A percentile compares a stretch with the other conserved stretches of the same genome.
These are phyloP conservation scores for Menidia beryllina DNA, from an alignment of 2,113 vertebrate species.

Conservation along the genomic window DNA sequence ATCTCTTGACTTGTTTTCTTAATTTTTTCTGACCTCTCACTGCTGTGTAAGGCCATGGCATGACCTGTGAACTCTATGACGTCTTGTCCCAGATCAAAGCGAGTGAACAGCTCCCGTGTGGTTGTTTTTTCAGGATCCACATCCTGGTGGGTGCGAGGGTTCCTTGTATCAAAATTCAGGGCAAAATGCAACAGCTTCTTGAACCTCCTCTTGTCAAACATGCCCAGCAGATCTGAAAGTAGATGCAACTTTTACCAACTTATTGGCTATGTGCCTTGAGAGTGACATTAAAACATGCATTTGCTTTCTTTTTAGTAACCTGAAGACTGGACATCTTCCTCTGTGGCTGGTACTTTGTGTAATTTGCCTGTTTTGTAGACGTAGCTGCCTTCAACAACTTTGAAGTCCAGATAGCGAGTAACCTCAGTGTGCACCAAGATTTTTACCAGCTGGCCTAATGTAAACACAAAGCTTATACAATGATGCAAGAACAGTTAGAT, in stretches of 20 bases:
- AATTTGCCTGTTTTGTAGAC: constrained; percentile 93
- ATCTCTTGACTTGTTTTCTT: background rate
- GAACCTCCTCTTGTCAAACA: constrained; percentile 96
- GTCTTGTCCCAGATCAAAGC: constrained; percentile 92
- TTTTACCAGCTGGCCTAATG: constrained; percentile 92
- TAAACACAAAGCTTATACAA: constrained; percentile 9
- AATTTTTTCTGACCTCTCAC: constrained; percentile 87
- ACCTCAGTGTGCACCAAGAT: constrained; percentile 94
- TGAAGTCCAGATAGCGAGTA: constrained; percentile 97
- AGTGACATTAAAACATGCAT: background rate
- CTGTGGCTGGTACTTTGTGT: constrained; percentile 94
- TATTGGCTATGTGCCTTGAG: background rate
- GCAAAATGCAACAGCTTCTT: constrained; percentile 91
- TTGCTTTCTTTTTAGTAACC: constrained; percentile 76
- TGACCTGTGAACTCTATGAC: constrained; percentile 94
- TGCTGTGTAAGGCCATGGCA: constrained; percentile 89
- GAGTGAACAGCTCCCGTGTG: constrained; percentile 89
- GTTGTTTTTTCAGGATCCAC: constrained; percentile 88
- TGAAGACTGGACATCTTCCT: constrained; percentile 89
- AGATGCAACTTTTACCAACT: background rate
- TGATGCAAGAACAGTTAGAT: background rate
- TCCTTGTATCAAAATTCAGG: constrained; percentile 88
- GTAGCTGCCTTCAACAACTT: constrained; percentile 93
- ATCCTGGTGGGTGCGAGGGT: constrained; percentile 88
- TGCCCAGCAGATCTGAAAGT: constrained; percentile 90